Base-by-base conservation (phyloP, 2,888 invertebrate species). In the Eledona agricola region DNA sequence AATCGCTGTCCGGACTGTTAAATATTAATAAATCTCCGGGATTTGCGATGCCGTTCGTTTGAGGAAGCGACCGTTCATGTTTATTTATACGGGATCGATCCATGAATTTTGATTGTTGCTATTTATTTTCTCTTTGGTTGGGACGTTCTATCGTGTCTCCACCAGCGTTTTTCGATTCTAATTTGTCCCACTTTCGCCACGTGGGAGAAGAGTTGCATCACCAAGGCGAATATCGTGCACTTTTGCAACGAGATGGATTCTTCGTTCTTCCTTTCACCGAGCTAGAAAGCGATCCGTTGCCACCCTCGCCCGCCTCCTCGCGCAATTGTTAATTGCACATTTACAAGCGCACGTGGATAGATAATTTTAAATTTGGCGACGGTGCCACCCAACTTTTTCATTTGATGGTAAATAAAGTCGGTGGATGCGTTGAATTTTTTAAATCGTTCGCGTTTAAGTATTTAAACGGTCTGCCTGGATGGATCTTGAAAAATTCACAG, bases 201-300 rank as follows among this genome's bases (percentile, higher is more conserved):
- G 53, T 47, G 38, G 51, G 51, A 46, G 51, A 38, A 45, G 2
- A 32, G 42, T 52, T 53, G 53, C 53, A 40, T 53, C 53, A 52
- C 17, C 31, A 11, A 25, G 31, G 13, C 38, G 52, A 38, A 52
- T 53, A 49, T 54, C 54, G 54, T 54, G 54, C 51, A 51, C 51
- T 51, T 43, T 51, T 51, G 51, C 43, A 53, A 47, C 40, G 16
- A 47, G 38, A 22, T n/a, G n/a, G n/a, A 4, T 4, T 12, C 42
- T 9, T 13, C 28, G 43, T 42, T 54, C 54, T 42, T 54, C 54
- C 49, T 54, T 54, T 54, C 54, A 54, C 49, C 38, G 7, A 12
- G 13, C 23, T 43, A 51, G 51, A 43, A 43, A 51, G 43, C 40
- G 29, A 23, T 29, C 37, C 43, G 31, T 29, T n/a, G 10, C n/a